Conservation (phyloP, 2,113 vertebrate species). For the Meleagris gallopavo region DNA sequence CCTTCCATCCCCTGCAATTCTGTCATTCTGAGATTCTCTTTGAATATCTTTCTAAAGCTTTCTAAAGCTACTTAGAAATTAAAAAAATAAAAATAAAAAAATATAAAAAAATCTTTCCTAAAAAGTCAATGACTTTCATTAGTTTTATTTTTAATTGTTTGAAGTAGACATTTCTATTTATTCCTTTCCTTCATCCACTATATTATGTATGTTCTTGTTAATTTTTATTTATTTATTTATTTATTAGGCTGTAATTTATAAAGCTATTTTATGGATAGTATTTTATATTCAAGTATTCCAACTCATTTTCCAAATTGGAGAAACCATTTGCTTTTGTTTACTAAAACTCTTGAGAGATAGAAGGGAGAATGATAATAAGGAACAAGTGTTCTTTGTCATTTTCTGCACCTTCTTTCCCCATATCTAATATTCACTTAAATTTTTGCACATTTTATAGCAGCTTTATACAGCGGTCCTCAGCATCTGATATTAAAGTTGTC, state of each 20-base stretch:
- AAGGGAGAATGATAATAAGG: neutral
- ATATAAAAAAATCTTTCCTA: neutral
- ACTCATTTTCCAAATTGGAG: neutral
- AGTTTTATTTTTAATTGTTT: neutral
- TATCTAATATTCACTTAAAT: neutral
- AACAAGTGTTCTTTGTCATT: neutral
- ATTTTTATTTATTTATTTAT: neutral
- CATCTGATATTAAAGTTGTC: neutral
- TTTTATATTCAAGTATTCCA: neutral
- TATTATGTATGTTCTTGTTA: neutral
- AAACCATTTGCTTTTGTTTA: neutral
- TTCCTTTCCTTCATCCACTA: neutral
- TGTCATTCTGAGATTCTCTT: neutral
- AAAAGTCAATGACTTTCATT: neutral
- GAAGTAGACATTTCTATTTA: neutral
- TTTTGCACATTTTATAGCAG: neutral
- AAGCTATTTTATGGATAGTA: neutral
- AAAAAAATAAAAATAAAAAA: no score
- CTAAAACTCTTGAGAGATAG: neutral
- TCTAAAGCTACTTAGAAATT: neutral
- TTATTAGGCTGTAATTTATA: neutral
- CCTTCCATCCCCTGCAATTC: no score
- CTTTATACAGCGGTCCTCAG: neutral
- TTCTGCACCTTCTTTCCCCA: neutral
- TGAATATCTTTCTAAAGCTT: neutral